phyloP scores from a whole-genome alignment of 2,888 invertebrate species.

The Cheilosia vulpina region DNA sequence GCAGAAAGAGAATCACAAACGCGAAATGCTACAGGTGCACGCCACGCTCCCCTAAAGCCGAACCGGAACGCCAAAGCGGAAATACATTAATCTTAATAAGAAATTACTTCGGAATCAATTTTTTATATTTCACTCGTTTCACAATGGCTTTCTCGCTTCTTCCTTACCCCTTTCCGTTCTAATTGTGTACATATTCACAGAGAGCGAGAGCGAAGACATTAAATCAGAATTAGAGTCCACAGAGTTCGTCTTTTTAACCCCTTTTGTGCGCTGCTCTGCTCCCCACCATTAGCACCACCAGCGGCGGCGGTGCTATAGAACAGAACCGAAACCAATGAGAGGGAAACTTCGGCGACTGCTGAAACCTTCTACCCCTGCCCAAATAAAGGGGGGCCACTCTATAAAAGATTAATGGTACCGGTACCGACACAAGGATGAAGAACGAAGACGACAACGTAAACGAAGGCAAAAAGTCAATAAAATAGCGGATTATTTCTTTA shows the following conservation, averaged over 20 bases:
- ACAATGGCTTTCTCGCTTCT: slow-evolving; percentile 44
- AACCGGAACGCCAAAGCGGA: slow-evolving; percentile 55
- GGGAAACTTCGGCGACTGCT: slow-evolving; percentile 29
- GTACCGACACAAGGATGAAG: neutral
- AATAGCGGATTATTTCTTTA: slow-evolving; percentile 72
- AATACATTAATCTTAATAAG: slow-evolving; percentile 76
- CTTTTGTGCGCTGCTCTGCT: slow-evolving; percentile 16
- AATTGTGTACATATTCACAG: slow-evolving; percentile 27
- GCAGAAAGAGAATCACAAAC: slow-evolving; percentile 30
- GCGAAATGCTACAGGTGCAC: slow-evolving; percentile 71
- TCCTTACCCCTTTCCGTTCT: neutral
- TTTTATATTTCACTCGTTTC: slow-evolving; percentile 64
- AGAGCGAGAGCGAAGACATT: slow-evolving; percentile 48
- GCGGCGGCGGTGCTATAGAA: neutral
- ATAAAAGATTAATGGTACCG: slow-evolving; percentile 58
- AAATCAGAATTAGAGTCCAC: slow-evolving; percentile 72
- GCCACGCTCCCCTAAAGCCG: slow-evolving; percentile 15
- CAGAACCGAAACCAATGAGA: slow-evolving; percentile 34
- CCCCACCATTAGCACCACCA: too few species aligned
- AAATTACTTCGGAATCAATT: slow-evolving; percentile 74
- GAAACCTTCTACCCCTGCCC: neutral
- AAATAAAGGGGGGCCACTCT: slow-evolving; percentile 13
- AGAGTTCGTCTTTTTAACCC: slow-evolving; percentile 46
- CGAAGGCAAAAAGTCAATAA: slow-evolving; percentile 63
- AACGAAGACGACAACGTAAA: neutral